Base-by-base conservation (phyloP, 2,888 invertebrate genomes). In the Lamellibrachia columna region DNA sequence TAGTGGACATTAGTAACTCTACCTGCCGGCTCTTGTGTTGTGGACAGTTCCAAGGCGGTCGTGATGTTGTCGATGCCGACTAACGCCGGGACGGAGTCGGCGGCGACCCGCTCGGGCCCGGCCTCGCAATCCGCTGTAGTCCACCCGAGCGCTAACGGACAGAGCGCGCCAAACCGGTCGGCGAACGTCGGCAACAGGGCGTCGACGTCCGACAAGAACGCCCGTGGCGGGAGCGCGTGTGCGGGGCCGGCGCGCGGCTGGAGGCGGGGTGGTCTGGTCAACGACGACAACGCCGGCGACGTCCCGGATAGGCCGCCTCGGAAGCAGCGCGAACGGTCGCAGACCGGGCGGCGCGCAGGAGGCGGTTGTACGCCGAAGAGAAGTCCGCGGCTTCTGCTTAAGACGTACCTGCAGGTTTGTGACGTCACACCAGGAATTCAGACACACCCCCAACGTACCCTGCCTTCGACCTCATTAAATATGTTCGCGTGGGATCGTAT, bases 11-110 rank as follows among this genome's bases (percentile, higher is more conserved):
- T 1, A 60, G 22, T 75, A 6, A 6, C 22, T 75, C 75, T 75
- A 75, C 22, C 22, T 55, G 3, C 7, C 55, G 22, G 15, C n/a
- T 75, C 75, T 4, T 75, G 75, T 75, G 75, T 75, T 75, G 75
- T 22, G 11, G 75, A 75, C 75, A 75, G 75, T n/a, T 75, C 75
- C 75, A 75, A 75, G 75, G 75, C 75, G 75, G 75, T 75, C 75
- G 75, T 75, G 22, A 75, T 75, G 75, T 22, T 75, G 75, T 75
- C 75, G 75, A 75, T 75, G 75, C 75, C 75, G 75, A 22, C 75
- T 4, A n/a, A n/a, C 22, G 4, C n/a, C 15, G 75, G 75, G 22
- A 4, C 22, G 22, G 75, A 75, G 75, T 11, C 75, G 22, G 22
- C 75, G 15, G 15, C 75, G 4, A 22, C 22, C 0, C 75, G 22